Base-by-base conservation (phyloP, 1,140 invertebrate genomes). In the Bombus breviceps region DNA sequence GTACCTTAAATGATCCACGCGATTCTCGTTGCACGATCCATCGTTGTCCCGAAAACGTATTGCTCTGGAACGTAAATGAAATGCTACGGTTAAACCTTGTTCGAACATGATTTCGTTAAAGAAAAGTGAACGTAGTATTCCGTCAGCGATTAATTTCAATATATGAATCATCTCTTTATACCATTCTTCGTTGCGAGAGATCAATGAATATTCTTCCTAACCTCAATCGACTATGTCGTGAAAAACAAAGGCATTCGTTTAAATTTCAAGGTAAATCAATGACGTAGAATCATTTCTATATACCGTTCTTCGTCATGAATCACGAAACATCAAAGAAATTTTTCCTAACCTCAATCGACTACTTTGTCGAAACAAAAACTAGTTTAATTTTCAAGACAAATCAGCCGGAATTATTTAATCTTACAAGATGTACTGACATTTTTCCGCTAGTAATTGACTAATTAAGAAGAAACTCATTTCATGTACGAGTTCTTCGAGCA, bases 1-100 rank as follows among this genome's bases (percentile, higher is more conserved):
- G 92, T 72, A 93, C 92, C 92, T 94, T 93, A 93, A 91, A 91
- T 92, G 81, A 82, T 78, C 89, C 85, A 85, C 90, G 81, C 86
- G 22, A 37, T 69, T 39, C 68, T 69, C 68, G 86, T 82, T 77
- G 68, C 79, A 84, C 88, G 76, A 89, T 92, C 88, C 92, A 91
- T 93, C 79, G 79, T 69, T 74, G 77, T 18, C 72, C 77, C 53
- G 64, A 53, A 34, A 59, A 68, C 43, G 72, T 59, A 66, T 76
- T 41, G 47, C 85, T 72, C 86, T 90, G 79, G 18, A 89, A 92
- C 13, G 77, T 9, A 87, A 81, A 73, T 47, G 66, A 68, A 68
- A 68, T 37, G 2, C 66, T 34, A 22, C 66, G 66, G 32, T 68
- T 68, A 68, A 68, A 34, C 18, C 32, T 68, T 66, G 34, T 34